Evolutionary conservation across 1,140 invertebrate species (phyloP), one percentile per base, ranked within the genome.

Genomic region (Sminthurinus signatus): DNA sequence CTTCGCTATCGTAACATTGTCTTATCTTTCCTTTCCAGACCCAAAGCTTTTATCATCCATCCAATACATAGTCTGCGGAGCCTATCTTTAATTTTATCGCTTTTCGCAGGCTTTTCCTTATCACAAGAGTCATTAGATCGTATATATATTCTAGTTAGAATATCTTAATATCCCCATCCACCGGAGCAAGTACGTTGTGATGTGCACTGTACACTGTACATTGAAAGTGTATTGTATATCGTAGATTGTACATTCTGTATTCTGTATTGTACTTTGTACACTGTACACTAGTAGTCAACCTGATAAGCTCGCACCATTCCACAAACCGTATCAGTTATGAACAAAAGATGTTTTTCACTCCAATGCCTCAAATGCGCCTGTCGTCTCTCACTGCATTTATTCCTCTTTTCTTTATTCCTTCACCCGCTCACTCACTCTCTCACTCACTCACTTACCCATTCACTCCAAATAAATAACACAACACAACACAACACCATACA

Each of bases 31-130:
- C 57, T 67, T 67, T 65, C 69, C 69, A 70, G 69, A 62, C 69
- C 62, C 48, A 5, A 36, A 36, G 32, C 32, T 36, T 15, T 36
- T 36, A 36, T 36, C 32, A 36, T 36, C 32, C 32, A 48, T 25
- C n/a, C n/a, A n/a, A n/a, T n/a, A n/a, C n/a, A n/a, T n/a, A n/a
- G n/a, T n/a, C n/a, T n/a, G n/a, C n/a, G n/a, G n/a, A n/a, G n/a
- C n/a, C n/a, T n/a, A n/a, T n/a, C n/a, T n/a, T n/a, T n/a, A n/a
- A n/a, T n/a, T n/a, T n/a, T n/a, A n/a, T n/a, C n/a, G n/a, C n/a
- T n/a, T n/a, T n/a, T n/a, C n/a, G n/a, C 69, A 68, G 65, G 65
- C 65, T 66, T 68, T 67, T 65, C 65, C 69, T 71, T 71, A 71
- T 71, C 69, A 51, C 39, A 21, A 17, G n/a, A 65, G 66, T 71